Base-by-base conservation (phyloP, 1,140 invertebrate genomes). In the Drosophila nebulosa region DNA sequence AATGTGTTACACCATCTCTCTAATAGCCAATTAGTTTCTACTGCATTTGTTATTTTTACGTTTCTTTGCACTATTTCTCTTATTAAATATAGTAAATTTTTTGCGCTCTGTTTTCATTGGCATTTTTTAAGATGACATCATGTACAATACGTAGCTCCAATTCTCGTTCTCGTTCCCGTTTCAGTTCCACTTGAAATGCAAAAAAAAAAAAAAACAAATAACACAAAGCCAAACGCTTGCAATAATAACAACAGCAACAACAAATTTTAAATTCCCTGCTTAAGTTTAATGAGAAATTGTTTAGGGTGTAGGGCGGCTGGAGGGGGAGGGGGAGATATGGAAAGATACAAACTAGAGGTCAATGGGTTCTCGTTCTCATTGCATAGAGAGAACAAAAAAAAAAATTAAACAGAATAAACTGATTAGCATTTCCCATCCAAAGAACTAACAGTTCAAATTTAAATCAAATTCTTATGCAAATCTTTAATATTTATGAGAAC, bases 271-370 rank as follows among this genome's bases (percentile, higher is more conserved):
- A 74, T 66, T 74, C 65, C 16, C 27, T 39, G 79, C 73, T 77
- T 52, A 36, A 61, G 52, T 75, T 86, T 71, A 86, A 81, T 72
- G 67, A 80, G 81, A 70, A 83, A 83, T 85, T 78, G 39, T 21
- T 7, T 18, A 16, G 21, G 39, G 27, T 9, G 27, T 9, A 30
- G 10, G 27, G 27, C 27, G 10, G 1, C 27, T 3, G 0, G 10
- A 12, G 9, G 18, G 39, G 16, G 1, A 2, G 1, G 4, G 2
- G 7, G 39, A 2, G 0, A 10, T 0, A 36, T 3, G 2, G 9
- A 21, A n/a, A 21, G 39, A 21, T 2, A 21, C 39, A 46, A 7
- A 7, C 39, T 6, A 21, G 18, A 46, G 39, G 39, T 46, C 39
- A 46, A 46, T 46, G 39, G 39, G 39, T 46, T 39, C 36, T 46